phyloP scores from a whole-genome alignment of 2,797 vertebrate species.

The Melanogrammus aeglefinus region DNA sequence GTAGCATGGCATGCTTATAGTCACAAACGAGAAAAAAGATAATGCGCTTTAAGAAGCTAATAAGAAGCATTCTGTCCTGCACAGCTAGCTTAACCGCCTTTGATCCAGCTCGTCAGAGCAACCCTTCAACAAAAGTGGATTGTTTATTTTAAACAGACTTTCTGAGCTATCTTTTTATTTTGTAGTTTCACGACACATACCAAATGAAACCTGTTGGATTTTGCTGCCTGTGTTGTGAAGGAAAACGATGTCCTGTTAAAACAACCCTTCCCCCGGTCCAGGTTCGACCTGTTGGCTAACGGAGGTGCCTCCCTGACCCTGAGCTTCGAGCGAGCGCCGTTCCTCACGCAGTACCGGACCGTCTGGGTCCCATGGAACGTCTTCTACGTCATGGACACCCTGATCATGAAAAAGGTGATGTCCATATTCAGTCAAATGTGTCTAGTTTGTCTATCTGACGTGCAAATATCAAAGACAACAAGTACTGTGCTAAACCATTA shows the following conservation, averaged over 20 bases:
- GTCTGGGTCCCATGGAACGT: constrained; percentile 98
- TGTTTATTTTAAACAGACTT: background rate
- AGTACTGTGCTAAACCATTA: background rate
- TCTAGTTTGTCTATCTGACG: background rate
- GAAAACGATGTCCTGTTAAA: too few relatives aligned
- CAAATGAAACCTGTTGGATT: background rate
- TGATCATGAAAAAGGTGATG: constrained; percentile 92
- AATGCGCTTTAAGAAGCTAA: background rate
- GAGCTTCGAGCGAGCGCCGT: constrained; percentile 90
- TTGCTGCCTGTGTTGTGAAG: background rate
- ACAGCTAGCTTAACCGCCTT: background rate
- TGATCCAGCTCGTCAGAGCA: background rate
- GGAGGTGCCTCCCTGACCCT: constrained; percentile 93
- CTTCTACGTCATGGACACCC: constrained; percentile 96
- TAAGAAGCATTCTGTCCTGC: background rate
- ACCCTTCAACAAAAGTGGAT: background rate
- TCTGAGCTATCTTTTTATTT: background rate
- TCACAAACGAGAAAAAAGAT: background rate
- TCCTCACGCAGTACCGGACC: constrained; percentile 92
- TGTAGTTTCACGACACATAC: background rate
- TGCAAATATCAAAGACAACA: background rate
- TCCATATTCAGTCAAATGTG: background rate
- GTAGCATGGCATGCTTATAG: background rate
- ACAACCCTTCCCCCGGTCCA: constrained; percentile 45
- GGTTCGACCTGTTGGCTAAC: constrained; percentile 94